Percentiles rank a stretch among this genome's conserved stretches.
Conservation (phyloP, 2,888 invertebrate species). For the Drosophila borealis region DNA sequence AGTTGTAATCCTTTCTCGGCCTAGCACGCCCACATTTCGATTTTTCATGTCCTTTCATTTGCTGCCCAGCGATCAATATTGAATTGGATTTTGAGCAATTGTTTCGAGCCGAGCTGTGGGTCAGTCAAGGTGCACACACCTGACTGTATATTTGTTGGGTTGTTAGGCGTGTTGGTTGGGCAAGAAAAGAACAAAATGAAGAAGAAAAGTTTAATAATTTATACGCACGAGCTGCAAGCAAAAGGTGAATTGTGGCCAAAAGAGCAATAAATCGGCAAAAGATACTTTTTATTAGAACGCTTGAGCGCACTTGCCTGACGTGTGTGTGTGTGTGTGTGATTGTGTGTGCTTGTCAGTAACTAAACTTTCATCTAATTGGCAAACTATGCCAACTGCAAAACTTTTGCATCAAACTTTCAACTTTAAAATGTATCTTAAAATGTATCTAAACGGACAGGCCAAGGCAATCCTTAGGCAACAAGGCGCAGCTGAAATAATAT, state of each 20-base stretch:
- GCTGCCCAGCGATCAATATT: constrained; percentile 68
- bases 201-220: constrained; percentile 61
- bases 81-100: constrained; percentile 73
- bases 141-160: background rate
- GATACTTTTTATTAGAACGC: constrained; percentile 11
- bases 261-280: constrained; percentile 37
- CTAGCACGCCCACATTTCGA: constrained; percentile 41
- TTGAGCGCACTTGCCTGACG: background rate
- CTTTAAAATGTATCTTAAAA: background rate
- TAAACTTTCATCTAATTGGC: constrained; percentile 3
- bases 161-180: constrained; percentile 53
- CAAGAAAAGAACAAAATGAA: constrained; percentile 1
- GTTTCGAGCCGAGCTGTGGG: constrained; percentile 27
- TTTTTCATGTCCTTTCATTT: constrained; percentile 57
- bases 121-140: constrained; percentile 8
- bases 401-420: constrained; percentile 1
- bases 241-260: constrained; percentile 29
- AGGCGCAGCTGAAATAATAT: constrained; percentile 51
- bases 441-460: background rate
- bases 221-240: constrained; percentile 32
- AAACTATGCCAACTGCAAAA: background rate
- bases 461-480: background rate
- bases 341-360: background rate
- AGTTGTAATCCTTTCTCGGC: constrained; percentile 38
- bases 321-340: background rate